Base-by-base conservation (phyloP, 2,888 invertebrate genomes). In the Noctua comes region DNA sequence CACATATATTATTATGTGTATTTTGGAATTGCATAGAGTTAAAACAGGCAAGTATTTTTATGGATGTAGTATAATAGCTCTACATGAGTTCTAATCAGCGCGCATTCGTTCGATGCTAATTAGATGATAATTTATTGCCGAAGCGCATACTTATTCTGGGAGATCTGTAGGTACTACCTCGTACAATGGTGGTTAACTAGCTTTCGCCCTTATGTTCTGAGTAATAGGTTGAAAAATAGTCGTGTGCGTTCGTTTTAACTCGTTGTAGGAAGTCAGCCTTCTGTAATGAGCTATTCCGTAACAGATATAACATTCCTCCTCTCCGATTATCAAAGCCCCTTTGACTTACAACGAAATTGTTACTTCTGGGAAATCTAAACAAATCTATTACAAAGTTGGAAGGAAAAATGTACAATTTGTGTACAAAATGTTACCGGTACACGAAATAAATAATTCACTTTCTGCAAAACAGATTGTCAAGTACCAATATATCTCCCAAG, bases 401-500 rank as follows among this genome's bases (percentile, higher is more conserved):
- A 59, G 65, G 21, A 27, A 75, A 70, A 71, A 62, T 59, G 6
- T 13, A 57, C 57, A 76, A 68, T 68, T 62, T 21, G 36, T 66
- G 21, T 70, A 62, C 46, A 80, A 51, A 69, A n/a, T 64, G 68
- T 66, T 74, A 59, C 65, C 10, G 43, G 46, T 66, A 75, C 31
- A 79, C 51, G 64, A 68, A 68, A 87, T 87, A 85, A 87, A 86
- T 89, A 81, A 88, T 87, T 86, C 80, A 86, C 76, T 40, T 48
- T 85, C 80, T 68, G 54, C 71, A 73, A 75, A 85, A 71, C 82
- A 83, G 79, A 48, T 76, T 84, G 80, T 76, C 82, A 81, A 80
- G 75, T 62, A 85, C 59, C 82, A 72, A 85, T 88, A 85, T 88
- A 77, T 88, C 76, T 82, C 78, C 71, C 73, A 79, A 76, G 69